Evolutionary conservation across 2,113 vertebrate genomes (phyloP), one percentile per base, ranked within the genome.

Genomic region (Clarias macrocephalus): DNA sequence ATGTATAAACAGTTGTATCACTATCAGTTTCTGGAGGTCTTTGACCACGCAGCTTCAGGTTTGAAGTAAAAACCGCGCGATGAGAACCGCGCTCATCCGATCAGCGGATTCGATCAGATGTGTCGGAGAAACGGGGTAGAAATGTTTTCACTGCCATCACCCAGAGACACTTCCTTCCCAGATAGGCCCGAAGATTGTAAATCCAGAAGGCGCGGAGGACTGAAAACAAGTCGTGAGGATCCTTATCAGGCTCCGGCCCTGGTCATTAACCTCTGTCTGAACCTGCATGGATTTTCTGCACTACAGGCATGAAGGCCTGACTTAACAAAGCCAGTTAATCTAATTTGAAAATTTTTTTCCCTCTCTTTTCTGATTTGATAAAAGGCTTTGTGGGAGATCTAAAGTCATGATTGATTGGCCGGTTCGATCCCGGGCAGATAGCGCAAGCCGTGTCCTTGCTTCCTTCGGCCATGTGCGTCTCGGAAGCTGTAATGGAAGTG

Each of bases 201-300:
- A 54, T 76, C 42, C 33, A 70, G 19, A 2, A 63, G 37, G 63
- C 57, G n/a, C 80, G 42, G 16, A 13, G 18, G 28, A 30, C 18
- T 48, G 18, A 23, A 60, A 81, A 9, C 11, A 87, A 85, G 88
- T 87, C 80, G 84, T 56, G 76, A 87, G 82, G 88, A 76, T 86
- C 28, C 84, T 90, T 89, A 90, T 91, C 91, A 87, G 86, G 63
- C 72, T 59, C 68, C 82, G 84, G 82, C 83, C 89, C 75, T 80
- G 52, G 42, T 90, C 86, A 87, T 91, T 92, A 92, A 92, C 90
- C 91, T 90, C 75, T 86, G 48, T 83, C 87, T 91, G 91, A 92
- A 92, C 91, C 85, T 88, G 37, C 84, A 89, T 90, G 87, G 87
- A 90, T 90, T 89, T 86, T 88, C 81, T 88, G 79, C 73, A 72